Percentiles rank a stretch among this genome's conserved stretches.
Conservation (phyloP, 1,140 invertebrate species). For the Diorhabda elongata region DNA sequence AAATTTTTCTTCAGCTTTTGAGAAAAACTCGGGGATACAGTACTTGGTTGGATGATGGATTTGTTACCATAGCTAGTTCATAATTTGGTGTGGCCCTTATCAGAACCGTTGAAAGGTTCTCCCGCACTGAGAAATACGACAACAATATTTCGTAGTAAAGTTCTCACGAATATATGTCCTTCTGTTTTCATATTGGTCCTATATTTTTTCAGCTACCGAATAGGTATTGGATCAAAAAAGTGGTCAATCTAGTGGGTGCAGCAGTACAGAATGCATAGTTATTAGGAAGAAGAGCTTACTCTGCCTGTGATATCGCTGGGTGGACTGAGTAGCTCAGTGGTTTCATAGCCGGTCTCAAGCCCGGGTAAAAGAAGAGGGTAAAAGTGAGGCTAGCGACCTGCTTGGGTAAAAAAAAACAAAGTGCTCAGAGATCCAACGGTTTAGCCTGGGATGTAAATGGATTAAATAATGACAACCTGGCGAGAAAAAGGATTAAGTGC, state of each 20-base stretch:
- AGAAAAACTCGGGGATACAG: slow-evolving; percentile 12
- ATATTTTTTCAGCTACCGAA: slow-evolving; percentile 13
- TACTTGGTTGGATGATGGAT: slow-evolving; percentile 21
- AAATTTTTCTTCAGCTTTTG: slow-evolving; percentile 9
- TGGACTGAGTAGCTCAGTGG: too few species aligned
- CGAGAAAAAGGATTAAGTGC: too few species aligned
- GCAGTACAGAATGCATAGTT: slow-evolving; percentile 13
- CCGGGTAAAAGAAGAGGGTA: too few species aligned
- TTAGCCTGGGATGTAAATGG: too few species aligned
- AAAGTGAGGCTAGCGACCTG: too few species aligned
- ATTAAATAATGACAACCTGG: too few species aligned
- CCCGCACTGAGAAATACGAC: slow-evolving; percentile 18
- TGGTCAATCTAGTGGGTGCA: slow-evolving; percentile 13
- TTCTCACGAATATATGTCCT: not conserved
- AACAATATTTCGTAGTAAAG: slow-evolving; percentile 9
- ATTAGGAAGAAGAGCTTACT: not conserved
- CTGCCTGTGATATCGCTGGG: too few species aligned
- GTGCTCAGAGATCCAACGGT: too few species aligned
- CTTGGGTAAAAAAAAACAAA: too few species aligned
- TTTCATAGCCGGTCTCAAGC: too few species aligned
- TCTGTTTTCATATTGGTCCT: too few species aligned
- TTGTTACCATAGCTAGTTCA: slow-evolving; percentile 31
- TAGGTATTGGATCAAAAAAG: slow-evolving; percentile 9
- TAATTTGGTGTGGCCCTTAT: slow-evolving; percentile 21
- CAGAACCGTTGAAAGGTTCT: slow-evolving; percentile 25